Base-by-base conservation (phyloP, 2,797 vertebrate species). In the Propithecus deckenii region DNA sequence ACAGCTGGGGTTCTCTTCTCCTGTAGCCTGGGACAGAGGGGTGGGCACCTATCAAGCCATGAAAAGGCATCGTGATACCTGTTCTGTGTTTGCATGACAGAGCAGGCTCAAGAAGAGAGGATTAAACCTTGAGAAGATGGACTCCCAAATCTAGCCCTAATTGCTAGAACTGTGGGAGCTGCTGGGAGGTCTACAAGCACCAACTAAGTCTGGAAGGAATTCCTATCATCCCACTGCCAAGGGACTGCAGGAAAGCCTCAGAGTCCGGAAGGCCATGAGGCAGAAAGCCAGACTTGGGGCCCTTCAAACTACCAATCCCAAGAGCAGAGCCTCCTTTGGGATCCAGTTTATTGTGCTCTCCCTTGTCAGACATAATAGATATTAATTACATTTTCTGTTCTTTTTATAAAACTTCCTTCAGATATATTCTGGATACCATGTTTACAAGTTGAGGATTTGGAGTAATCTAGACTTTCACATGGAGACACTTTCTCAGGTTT, bases 381-480 rank as follows among this genome's bases (percentile, higher is more conserved):
- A 48, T 7, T 28, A 17, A 48, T 7, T 28, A 17, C 28, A 5
- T 52, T 50, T 71, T 85, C 81, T 81, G 22, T 79, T 59, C 41
- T 76, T 76, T 76, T 78, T 59, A 41, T 65, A 41, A 52, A 91
- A 18, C 84, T 91, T 89, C 92, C 74, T 91, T 28, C 14, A 9
- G 61, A 71, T 8, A 18, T 52, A 41, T 9, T 46, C 50, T 52
- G 61, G 41, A 20, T 35, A 32, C 67, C 3, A 5, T 1, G 41
- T 38, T 52, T 18, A 59, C 6, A 14, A 46, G 71, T 7, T 1
- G 17, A 57, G 35, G 17, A 22, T 76, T 18, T 41, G 43, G 72
- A 32, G 28, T 69, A 72, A 5, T n/a, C 41, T n/a, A 63, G 43
- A n/a, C 48, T 4, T 23, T 35, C 23, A 13, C 0, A 0, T 7